phyloP scores from a whole-genome alignment of 2,113 vertebrate species.

The Salminus brasiliensis region DNA sequence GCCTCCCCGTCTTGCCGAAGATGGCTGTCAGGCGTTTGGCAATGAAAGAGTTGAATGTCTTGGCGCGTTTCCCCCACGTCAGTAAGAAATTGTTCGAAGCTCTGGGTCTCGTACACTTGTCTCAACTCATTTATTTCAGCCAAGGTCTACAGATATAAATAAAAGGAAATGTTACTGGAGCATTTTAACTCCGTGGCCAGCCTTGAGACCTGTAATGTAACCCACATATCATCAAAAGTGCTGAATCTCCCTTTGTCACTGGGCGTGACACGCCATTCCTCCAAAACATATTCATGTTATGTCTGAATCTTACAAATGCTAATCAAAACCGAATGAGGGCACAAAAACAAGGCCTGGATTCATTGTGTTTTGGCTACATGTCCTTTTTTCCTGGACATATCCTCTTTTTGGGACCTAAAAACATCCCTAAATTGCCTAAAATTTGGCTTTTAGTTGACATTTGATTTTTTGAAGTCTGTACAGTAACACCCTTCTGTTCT shows the following conservation, averaged over 20 bases:
- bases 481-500: no score
- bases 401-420: no score
- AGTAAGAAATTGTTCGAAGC: slow-evolving; percentile 79
- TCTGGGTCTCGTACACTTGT: slow-evolving; percentile 72
- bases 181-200: slow-evolving; percentile 77
- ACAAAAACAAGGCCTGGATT: background rate
- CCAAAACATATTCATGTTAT: slow-evolving; percentile 73
- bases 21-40: slow-evolving; percentile 69
- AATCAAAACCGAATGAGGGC: slow-evolving; percentile 54
- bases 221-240: slow-evolving; percentile 84
- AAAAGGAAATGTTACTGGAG: slow-evolving; percentile 81
- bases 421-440: no score
- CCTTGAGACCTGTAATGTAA: slow-evolving; percentile 81
- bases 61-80: slow-evolving; percentile 66
- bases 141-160: slow-evolving; percentile 85
- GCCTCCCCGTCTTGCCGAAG: slow-evolving; percentile 62
- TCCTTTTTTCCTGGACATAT: no score
- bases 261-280: slow-evolving; percentile 72
- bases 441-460: no score
- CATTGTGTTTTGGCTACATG: no score
- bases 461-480: no score
- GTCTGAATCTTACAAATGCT: slow-evolving; percentile 72
- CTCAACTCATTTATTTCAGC: slow-evolving; percentile 83
- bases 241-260: slow-evolving; percentile 80
- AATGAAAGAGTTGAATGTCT: slow-evolving; percentile 76